Evolutionary conservation across 2,113 vertebrate species (phyloP), one percentile per base, ranked within the genome.

Genomic region (Syngnathoides biaculeatus): DNA sequence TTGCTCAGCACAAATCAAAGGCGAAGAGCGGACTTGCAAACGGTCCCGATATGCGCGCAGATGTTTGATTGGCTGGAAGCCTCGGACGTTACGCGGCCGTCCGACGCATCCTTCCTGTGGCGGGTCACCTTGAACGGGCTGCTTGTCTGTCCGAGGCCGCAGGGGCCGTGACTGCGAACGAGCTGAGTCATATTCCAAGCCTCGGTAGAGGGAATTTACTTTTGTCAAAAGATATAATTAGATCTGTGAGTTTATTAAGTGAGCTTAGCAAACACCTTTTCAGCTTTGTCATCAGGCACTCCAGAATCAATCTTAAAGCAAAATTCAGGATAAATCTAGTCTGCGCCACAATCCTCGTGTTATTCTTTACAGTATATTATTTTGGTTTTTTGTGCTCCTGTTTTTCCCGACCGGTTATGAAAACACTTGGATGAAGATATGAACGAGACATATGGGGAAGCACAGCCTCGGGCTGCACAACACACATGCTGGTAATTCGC

Each of bases 401-500:
- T 19, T 76, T 80, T 80, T 61, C 83, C 68, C 75, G 81, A 84
- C 80, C 80, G 64, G 79, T 84, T 83, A 80, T 87, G 80, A 90
- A 87, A 88, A 82, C 83, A 77, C 73, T 15, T 66, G 68, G 81
- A 85, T 86, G 78, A 86, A 79, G 87, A 82, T 86, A 73, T 79
- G 82, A 86, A 79, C 76, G 73, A 85, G 84, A 85, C 87, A 90
- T 88, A 88, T 87, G 87, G 89, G 52, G 75, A 83, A 79, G 79
- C 74, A 77, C 74, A 79, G 82, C 89, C 85, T 15, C 79, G 63
- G 89, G 86, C 79, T 79, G 84, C 64, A 69, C 78, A 86, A 87
- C 86, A 84, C 86, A 88, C 82, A 82, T 87, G 87, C 83, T 87
- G 79, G 82, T 89, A 85, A 88, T 86, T 87, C 86, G 80, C 78